Percentiles rank a stretch among this genome's conserved stretches.
Conservation (phyloP, 2,888 invertebrate genomes). For the Aspidiotus rigidus region DNA sequence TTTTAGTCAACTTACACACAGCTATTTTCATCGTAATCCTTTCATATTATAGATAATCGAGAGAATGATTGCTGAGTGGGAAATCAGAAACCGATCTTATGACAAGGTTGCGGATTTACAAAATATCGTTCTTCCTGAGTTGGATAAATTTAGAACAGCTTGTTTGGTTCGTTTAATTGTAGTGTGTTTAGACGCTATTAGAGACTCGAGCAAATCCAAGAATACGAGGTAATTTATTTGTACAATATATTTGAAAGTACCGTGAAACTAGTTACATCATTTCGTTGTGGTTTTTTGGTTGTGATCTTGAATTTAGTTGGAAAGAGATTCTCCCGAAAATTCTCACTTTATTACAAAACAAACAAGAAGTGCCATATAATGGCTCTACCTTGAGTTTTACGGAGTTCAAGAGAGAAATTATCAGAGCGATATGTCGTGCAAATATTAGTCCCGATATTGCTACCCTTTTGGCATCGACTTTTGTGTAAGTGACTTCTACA, state of each 20-base stretch:
- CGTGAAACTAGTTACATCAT: not conserved
- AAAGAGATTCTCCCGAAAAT: constrained; percentile 57
- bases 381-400: constrained; percentile 51
- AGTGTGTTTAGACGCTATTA: constrained; percentile 50
- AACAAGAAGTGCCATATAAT: constrained; percentile 50
- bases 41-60: constrained; percentile 14
- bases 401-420: constrained; percentile 54
- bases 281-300: constrained; percentile 7
- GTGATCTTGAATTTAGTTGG: constrained; percentile 49
- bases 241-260: constrained; percentile 6
- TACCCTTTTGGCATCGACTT: constrained; percentile 58
- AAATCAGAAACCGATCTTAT: constrained; percentile 7
- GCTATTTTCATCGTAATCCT: not conserved
- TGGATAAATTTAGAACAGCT: constrained; percentile 47
- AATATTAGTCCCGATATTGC: constrained; percentile 53
- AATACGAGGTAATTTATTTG: constrained; percentile 42
- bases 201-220: constrained; percentile 44
- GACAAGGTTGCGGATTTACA: not conserved
- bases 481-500: constrained; percentile 47
- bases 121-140: constrained; percentile 41
- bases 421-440: constrained; percentile 53
- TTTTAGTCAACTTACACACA: not conserved
- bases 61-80: constrained; percentile 11
- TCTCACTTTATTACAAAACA: constrained; percentile 49
- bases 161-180: constrained; percentile 50